Conservation (phyloP, 2,797 vertebrate genomes). For the Mus caroli region DNA sequence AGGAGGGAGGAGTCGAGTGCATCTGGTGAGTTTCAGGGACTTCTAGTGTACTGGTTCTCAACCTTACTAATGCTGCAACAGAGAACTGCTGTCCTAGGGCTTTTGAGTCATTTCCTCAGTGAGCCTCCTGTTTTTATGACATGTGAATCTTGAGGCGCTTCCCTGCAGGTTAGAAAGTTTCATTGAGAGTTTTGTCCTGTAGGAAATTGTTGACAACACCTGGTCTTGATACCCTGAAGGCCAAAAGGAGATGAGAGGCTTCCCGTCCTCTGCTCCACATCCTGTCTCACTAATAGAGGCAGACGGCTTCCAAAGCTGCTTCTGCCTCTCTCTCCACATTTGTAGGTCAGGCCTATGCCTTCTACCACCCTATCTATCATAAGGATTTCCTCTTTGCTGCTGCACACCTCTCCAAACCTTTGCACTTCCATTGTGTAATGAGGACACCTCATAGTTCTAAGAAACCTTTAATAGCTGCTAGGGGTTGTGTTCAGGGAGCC, state of each 20-base stretch:
- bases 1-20: not conserved
- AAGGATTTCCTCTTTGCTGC: not conserved
- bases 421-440: fast-evolving
- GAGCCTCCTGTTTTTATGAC: not conserved
- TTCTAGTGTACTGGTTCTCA: not conserved
- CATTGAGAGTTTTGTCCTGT: not conserved
- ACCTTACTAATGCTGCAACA: not conserved
- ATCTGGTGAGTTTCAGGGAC: not conserved
- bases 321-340: not conserved
- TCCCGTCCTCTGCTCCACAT: not conserved
- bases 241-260: too few species aligned
- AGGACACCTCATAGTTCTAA: not conserved
- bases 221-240: not conserved
- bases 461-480: not conserved
- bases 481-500: not conserved
- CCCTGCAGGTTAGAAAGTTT: not conserved
- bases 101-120: not conserved
- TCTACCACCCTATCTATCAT: not conserved
- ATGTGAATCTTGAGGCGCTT: not conserved
- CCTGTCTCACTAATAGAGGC: not conserved
- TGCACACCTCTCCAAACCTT: not conserved
- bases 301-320: not conserved
- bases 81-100: not conserved
- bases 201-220: not conserved
- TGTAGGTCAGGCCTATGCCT: not conserved